Percentiles rank a stretch among this genome's conserved stretches.
These are phyloP conservation scores for Noctua janthina DNA, from an alignment of 2,888 invertebrate species.

Conservation along the genomic window DNA sequence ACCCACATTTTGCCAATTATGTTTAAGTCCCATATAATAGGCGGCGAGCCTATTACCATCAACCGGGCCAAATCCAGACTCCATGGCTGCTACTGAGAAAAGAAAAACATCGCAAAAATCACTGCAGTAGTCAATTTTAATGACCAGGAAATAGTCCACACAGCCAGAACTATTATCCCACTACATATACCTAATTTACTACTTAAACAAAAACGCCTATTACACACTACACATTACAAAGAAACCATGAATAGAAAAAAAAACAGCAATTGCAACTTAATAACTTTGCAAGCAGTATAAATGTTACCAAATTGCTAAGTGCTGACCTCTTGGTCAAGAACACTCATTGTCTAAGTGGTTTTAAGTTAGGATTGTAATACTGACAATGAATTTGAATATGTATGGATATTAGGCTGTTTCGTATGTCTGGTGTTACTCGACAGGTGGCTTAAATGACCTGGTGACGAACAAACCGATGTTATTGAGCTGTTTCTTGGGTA, in stretches of 20 bases:
- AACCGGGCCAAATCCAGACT: background rate
- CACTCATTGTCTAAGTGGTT: constrained; percentile 50
- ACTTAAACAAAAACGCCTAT: constrained; percentile 29
- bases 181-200: constrained; percentile 23
- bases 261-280: constrained; percentile 54
- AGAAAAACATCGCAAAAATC: background rate
- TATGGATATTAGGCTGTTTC: constrained; percentile 37
- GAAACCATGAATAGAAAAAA: constrained; percentile 48
- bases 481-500: constrained; percentile 13
- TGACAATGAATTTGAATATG: constrained; percentile 49
- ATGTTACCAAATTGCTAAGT: constrained; percentile 50
- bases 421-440: constrained; percentile 21
- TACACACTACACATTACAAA: constrained; percentile 29
- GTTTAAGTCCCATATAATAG: no score
- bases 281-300: constrained; percentile 48
- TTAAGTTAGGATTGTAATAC: constrained; percentile 41
- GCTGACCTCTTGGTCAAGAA: constrained; percentile 64
- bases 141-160: constrained; percentile 42
- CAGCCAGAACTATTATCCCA: constrained; percentile 12
- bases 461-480: background rate
- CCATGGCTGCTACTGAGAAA: background rate
- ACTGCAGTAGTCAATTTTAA: background rate
- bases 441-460: constrained; percentile 24
- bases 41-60: no score
- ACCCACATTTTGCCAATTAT: no score